Conservation (phyloP, 2,888 invertebrate species). For the Eupithecia abbreviata region DNA sequence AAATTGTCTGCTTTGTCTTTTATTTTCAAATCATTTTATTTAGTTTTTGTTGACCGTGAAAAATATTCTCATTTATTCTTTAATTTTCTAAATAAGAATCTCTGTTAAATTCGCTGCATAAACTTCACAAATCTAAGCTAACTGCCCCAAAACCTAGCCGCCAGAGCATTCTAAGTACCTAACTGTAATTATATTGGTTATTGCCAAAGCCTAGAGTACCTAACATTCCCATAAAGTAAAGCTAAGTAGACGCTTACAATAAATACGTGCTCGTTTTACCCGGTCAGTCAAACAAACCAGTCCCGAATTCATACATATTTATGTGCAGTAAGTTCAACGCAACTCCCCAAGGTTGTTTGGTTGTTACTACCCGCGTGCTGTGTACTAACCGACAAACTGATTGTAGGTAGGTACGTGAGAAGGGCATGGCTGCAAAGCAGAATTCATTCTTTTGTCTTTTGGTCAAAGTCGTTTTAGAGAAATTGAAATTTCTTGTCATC, state of each 20-base stretch:
- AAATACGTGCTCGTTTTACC: constrained; percentile 14
- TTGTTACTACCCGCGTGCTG: constrained; percentile 40
- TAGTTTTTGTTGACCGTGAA: too few relatives aligned
- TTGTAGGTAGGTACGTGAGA: background rate
- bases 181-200: background rate
- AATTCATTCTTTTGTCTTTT: background rate
- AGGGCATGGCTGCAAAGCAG: background rate
- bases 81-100: background rate
- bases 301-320: constrained; percentile 54
- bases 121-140: background rate
- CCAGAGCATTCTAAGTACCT: background rate
- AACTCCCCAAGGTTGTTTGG: constrained; percentile 50
- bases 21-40: too few relatives aligned
- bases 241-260: background rate
- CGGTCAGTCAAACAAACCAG: constrained; percentile 35
- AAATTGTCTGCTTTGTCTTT: too few relatives aligned
- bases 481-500: too few relatives aligned
- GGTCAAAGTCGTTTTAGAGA: background rate
- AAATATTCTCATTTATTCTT: too few relatives aligned
- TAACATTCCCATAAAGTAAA: background rate
- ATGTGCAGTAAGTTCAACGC: constrained; percentile 56
- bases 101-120: too few relatives aligned
- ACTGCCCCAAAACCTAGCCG: background rate
- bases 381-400: constrained; percentile 10
- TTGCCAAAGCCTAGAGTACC: background rate